Conservation (phyloP, 2,113 vertebrate genomes). For the Taurulus bubalis region DNA sequence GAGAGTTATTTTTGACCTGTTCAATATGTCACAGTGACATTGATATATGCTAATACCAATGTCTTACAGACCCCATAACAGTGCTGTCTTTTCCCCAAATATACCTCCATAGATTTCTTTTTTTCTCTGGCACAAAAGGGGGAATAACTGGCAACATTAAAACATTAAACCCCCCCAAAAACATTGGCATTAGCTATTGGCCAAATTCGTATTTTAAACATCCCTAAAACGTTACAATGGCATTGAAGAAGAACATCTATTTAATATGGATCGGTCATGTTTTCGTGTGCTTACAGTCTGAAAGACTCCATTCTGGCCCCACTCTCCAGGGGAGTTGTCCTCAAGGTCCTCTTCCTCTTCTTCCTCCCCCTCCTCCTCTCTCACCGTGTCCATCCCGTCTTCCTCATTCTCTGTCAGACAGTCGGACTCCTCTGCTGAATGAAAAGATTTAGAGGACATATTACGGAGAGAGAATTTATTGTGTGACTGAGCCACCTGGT, state of each 20-base stretch:
- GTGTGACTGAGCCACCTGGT: not conserved
- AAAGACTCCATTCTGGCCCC: constrained; percentile 80
- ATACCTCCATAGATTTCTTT: too few species aligned
- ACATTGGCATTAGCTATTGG: not conserved
- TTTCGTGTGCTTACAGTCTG: constrained; percentile 81
- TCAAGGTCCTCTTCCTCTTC: constrained; percentile 82
- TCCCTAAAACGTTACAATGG: not conserved
- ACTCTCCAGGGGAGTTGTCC: constrained; percentile 80
- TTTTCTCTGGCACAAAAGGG: too few species aligned
- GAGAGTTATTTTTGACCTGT: not conserved
- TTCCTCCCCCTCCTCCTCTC: constrained; percentile 86
- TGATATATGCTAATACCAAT: not conserved
- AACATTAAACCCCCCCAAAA: not conserved
- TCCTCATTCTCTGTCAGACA: constrained; percentile 93
- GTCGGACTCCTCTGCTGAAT: constrained; percentile 89
- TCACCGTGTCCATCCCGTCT: constrained; percentile 86
- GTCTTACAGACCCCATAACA: not conserved
- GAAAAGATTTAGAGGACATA: constrained; percentile 54
- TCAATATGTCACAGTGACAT: not conserved
- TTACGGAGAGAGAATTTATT: constrained; percentile 34
- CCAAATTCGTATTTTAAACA: not conserved
- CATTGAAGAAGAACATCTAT: not conserved
- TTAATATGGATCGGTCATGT: not conserved
- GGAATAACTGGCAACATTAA: too few species aligned
- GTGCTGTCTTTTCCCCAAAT: not conserved